Evolutionary conservation across 2,113 vertebrate species (phyloP), one percentile per base, ranked within the genome.

Genomic region (Cynocephalus volans): DNA sequence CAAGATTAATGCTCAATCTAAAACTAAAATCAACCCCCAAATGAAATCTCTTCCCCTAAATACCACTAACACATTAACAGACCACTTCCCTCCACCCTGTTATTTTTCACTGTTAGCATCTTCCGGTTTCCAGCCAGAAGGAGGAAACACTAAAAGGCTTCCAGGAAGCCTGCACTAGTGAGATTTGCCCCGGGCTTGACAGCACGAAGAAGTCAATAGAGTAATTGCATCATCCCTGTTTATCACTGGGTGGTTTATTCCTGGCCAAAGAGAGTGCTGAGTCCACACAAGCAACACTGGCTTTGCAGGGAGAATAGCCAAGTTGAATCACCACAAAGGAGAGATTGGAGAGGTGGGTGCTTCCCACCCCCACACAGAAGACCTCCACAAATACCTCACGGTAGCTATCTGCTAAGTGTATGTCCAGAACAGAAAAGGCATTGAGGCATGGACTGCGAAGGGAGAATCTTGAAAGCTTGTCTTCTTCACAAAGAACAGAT

Each of bases 1-100:
- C n/a, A 95, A 97, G 93, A 96, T 93, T 95, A 92, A 97, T 90
- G 60, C 50, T 60, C 31, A 86, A 86, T 90, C 77, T 82, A 92
- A 97, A 97, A 96, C 83, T 76, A 94, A 97, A 97, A 97, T 95
- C 86, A 85, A 84, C 31, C 56, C 45, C 73, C 90, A 95, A 70
- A 92, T 94, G 80, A 95, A 93, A 96, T 92, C 65, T 73, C 84
- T 85, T 79, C 62, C 28, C 67, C 89, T 83, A 60, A 72, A 92
- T 69, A 92, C 65, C 48, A 62, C 52, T 69, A 64, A 86, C 45
- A 67, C 3, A 24, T 54, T 82, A 86, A 79, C 69, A 95, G 85
- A 92, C 31, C 90, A 88, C 45, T 64, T 89, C 58, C 82, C 69
- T 82, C 33, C 12, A 50, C 62, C 36, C 11, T 69, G 50, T 73